Conservation (phyloP, 2,113 vertebrate species). For the Chaetodon auriga region DNA sequence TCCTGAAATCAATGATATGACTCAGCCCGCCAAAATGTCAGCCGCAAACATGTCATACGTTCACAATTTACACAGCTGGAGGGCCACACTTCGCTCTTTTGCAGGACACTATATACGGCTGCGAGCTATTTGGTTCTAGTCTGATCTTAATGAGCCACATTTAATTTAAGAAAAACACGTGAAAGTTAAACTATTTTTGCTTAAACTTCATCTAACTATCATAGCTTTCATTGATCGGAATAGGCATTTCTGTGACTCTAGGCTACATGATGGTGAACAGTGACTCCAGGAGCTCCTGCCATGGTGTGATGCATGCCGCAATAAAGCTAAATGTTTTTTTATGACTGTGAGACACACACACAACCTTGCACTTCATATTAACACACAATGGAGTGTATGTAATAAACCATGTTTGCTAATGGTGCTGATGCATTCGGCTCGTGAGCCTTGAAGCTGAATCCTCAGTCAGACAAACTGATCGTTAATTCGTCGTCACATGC, state of each 20-base stretch:
- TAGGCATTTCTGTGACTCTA: slow-evolving; percentile 3
- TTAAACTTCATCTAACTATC: neutral
- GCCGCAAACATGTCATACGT: slow-evolving; percentile 40
- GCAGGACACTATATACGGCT: neutral
- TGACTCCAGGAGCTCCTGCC: slow-evolving; percentile 56
- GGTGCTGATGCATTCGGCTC: neutral
- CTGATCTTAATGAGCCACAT: slow-evolving; percentile 2
- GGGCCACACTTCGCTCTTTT: neutral
- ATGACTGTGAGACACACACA: slow-evolving; percentile 40
- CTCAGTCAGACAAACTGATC: slow-evolving; percentile 36
- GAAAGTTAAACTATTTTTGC: neutral
- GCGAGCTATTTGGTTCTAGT: neutral
- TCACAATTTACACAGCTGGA: slow-evolving; percentile 14
- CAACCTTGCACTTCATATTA: slow-evolving; percentile 31
- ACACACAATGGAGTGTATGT: slow-evolving; percentile 31
- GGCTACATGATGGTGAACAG: slow-evolving; percentile 13
- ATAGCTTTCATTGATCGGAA: slow-evolving; percentile 29
- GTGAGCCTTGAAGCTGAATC: slow-evolving; percentile 41
- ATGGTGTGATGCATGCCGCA: slow-evolving; percentile 52
- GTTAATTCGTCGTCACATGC: slow-evolving; percentile 49
- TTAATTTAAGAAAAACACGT: neutral
- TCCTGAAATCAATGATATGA: slow-evolving; percentile 53
- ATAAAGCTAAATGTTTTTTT: slow-evolving; percentile 65
- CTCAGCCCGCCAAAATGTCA: slow-evolving; percentile 41
- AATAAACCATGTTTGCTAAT: slow-evolving; percentile 41